A percentile compares a stretch with the other conserved stretches of the same genome.
phyloP scores from a whole-genome alignment of 1,140 invertebrate genomes.

The Cherax quadricarinatus region DNA sequence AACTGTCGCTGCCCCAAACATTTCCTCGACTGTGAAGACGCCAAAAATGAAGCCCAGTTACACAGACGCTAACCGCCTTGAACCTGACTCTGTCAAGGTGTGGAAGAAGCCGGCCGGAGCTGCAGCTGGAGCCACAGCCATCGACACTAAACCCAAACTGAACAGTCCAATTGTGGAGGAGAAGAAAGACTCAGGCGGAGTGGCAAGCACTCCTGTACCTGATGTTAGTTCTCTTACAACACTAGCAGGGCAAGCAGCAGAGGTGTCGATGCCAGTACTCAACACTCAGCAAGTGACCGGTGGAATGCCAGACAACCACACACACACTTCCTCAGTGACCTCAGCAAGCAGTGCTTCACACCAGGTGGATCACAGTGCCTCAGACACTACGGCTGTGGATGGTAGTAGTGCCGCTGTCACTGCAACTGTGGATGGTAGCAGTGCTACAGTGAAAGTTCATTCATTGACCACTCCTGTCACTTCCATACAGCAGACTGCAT shows the following conservation, averaged over 20 bases:
- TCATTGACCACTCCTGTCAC: neutral
- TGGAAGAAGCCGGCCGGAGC: neutral
- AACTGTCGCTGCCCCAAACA: neutral
- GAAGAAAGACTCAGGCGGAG: neutral
- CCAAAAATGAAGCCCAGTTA: conserved; percentile 22
- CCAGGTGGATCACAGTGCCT: no score
- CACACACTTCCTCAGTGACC: neutral
- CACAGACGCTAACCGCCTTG: neutral
- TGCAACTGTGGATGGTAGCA: neutral
- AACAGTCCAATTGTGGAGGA: neutral
- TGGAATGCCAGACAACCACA: neutral
- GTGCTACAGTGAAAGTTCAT: neutral
- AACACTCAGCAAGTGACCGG: neutral
- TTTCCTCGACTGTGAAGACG: conserved; percentile 7
- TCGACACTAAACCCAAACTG: neutral
- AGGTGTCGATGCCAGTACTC: neutral
- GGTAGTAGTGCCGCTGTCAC: neutral
- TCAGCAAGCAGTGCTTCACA: no score
- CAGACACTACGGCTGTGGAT: no score
- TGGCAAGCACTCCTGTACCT: neutral
- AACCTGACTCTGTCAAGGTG: neutral
- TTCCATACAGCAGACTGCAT: neutral
- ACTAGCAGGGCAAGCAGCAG: neutral
- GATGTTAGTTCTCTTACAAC: neutral
- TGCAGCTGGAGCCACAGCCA: no score